Evolutionary conservation across 1,140 invertebrate genomes (phyloP).

Genomic region (Pogonomyrmex californicus): DNA sequence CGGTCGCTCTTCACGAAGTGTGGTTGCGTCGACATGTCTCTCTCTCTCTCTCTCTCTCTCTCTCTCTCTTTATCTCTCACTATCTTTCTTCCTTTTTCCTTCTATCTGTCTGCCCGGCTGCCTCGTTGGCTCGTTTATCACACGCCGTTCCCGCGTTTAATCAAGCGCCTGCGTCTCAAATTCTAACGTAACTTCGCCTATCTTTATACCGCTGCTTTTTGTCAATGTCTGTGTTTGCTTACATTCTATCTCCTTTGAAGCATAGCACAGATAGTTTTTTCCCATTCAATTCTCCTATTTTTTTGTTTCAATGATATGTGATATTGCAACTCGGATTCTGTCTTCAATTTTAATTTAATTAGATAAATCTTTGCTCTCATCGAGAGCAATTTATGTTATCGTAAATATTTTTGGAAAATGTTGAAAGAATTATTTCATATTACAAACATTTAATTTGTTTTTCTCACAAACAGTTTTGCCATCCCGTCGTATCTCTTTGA

Average conservation of each 20-base stretch:
- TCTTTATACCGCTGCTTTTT: slow-evolving; percentile 39
- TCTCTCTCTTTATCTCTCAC: slow-evolving; percentile 12
- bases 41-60: slow-evolving; percentile 56
- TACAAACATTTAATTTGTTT: background rate
- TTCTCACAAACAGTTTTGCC: background rate
- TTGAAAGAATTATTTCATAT: background rate
- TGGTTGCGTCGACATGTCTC: slow-evolving; percentile 47
- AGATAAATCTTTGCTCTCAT: background rate
- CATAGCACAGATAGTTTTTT: background rate
- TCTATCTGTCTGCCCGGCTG: slow-evolving; percentile 39
- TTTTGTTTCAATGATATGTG: background rate
- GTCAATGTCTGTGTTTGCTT: slow-evolving; percentile 34
- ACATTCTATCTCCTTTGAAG: slow-evolving; percentile 2
- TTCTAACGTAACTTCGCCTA: slow-evolving; percentile 52
- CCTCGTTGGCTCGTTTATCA: slow-evolving; percentile 58
- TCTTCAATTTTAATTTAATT: background rate
- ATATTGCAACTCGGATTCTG: background rate
- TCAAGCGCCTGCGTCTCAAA: slow-evolving; percentile 56
- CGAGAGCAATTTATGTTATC: background rate
- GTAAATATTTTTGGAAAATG: background rate
- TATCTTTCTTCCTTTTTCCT: background rate
- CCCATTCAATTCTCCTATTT: background rate
- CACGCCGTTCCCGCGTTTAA: slow-evolving; percentile 55
- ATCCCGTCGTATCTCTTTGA: background rate
- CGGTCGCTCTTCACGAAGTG: slow-evolving; percentile 44